These are phyloP conservation scores for Taurulus bubalis DNA, from an alignment of 2,113 vertebrate genomes.

Conservation along the genomic window DNA sequence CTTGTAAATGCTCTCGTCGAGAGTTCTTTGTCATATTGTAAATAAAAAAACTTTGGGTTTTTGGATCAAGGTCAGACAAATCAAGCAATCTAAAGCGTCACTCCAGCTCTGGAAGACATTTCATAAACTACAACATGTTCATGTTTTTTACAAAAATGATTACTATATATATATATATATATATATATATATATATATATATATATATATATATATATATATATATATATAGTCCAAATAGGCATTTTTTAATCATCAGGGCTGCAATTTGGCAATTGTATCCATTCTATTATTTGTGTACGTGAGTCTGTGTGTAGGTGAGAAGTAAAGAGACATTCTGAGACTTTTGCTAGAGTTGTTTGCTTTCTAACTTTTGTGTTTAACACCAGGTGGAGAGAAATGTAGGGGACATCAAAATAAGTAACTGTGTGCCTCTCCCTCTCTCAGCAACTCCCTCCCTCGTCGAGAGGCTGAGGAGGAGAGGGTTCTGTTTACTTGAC, in stretches of 20 bases:
- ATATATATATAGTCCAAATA: too few species aligned
- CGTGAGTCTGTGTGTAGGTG: background rate
- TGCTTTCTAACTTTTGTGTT: constrained; percentile 12
- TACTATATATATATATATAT: too few species aligned
- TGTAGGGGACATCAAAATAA: background rate
- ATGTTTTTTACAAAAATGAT: too few species aligned
- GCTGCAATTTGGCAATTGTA: too few species aligned
- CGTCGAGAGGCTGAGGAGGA: constrained; percentile 13
- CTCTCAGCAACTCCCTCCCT: constrained; percentile 24
- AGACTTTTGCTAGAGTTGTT: constrained; percentile 9
- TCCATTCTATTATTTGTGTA: background rate
- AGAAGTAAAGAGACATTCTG: constrained; percentile 6
- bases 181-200: too few species aligned
- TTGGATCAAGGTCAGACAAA: background rate
- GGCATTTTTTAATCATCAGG: too few species aligned
- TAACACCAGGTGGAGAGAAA: constrained; percentile 27
- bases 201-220: too few species aligned
- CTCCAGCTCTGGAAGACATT: background rate
- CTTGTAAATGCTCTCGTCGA: too few species aligned
- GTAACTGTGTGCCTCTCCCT: background rate
- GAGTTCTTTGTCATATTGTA: background rate
- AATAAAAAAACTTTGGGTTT: background rate
- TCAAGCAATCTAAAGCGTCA: background rate
- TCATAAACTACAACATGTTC: background rate
- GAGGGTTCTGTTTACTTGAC: constrained; percentile 58